These are phyloP conservation scores for Panonychus citri DNA, from an alignment of 1,140 invertebrate genomes.

Conservation along the genomic window DNA sequence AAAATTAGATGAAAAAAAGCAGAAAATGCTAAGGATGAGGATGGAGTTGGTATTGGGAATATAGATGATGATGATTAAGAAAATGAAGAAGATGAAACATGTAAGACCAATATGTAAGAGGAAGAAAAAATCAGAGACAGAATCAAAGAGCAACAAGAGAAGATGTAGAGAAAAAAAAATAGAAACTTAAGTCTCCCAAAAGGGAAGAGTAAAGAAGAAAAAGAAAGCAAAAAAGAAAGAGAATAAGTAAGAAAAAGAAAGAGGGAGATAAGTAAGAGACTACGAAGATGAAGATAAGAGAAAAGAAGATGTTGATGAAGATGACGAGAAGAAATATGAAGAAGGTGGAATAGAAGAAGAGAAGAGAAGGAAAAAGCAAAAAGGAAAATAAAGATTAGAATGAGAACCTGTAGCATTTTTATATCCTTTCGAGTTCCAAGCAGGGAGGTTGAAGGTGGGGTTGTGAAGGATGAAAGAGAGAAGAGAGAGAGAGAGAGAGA, in stretches of 20 bases:
- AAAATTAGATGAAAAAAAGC: too few species aligned
- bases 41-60: background rate
- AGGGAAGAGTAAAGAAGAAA: background rate
- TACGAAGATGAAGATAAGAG: background rate
- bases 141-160: background rate
- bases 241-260: background rate
- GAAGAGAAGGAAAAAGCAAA: background rate
- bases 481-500: background rate
- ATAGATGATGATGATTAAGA: background rate
- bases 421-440: too few species aligned
- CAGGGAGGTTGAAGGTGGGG: background rate
- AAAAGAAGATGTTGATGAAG: background rate
- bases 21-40: too few species aligned
- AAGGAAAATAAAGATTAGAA: background rate
- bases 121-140: background rate
- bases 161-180: background rate
- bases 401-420: too few species aligned
- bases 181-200: background rate
- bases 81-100: background rate
- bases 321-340: background rate
- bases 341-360: background rate
- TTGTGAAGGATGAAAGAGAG: background rate
- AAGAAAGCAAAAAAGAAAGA: background rate
- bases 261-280: background rate
- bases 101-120: background rate